Evolutionary conservation across 2,113 vertebrate species (phyloP).

Genomic region (Cochlearius cochlearius): DNA sequence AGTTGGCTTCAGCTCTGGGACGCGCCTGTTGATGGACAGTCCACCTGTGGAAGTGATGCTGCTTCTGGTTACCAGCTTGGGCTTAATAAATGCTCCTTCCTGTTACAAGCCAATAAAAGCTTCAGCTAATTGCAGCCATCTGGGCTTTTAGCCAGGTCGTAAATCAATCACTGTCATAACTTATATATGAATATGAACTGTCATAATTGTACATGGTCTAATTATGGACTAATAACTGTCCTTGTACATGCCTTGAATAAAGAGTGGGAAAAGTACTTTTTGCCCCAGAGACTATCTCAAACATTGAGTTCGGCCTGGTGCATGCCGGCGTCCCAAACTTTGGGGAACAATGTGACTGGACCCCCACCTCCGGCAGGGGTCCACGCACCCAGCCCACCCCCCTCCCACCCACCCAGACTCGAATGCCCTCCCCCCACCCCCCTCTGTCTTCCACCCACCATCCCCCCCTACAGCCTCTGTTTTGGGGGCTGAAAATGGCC

Average conservation of each 20-base stretch:
- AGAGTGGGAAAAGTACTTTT: background rate
- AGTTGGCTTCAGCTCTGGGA: background rate
- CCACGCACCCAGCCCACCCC: background rate
- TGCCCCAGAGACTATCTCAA: background rate
- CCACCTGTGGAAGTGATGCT: background rate
- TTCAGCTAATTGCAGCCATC: background rate
- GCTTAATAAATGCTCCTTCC: background rate
- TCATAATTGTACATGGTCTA: too few relatives aligned
- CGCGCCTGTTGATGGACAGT: too few relatives aligned
- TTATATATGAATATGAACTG: background rate
- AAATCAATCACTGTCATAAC: background rate
- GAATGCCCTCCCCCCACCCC: fast-evolving
- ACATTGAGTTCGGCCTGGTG: background rate
- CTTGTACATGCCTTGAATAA: background rate
- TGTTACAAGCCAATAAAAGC: background rate
- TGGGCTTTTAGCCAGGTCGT: background rate
- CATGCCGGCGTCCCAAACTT: fast-evolving
- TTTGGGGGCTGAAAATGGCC: background rate
- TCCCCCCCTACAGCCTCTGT: too few relatives aligned
- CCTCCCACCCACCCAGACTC: too few relatives aligned
- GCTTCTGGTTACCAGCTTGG: background rate
- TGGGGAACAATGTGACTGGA: fast-evolving
- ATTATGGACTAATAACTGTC: too few relatives aligned
- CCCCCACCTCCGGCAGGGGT: background rate
- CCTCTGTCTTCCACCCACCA: too few relatives aligned